These are phyloP conservation scores for Andrena chrysosceles DNA, from an alignment of 2,888 invertebrate genomes.

Conservation along the genomic window DNA sequence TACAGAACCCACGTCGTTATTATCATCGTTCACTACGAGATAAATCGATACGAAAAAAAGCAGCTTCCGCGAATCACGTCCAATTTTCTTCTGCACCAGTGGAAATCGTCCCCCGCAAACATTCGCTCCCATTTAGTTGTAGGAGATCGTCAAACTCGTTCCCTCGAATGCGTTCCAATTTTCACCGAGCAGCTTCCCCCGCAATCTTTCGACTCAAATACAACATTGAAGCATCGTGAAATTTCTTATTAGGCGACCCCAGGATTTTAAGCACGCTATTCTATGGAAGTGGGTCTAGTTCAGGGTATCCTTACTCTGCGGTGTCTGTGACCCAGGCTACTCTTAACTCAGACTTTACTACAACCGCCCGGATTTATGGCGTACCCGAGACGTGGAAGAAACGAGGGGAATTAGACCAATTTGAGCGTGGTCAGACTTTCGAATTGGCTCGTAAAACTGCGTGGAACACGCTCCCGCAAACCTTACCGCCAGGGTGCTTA, in stretches of 20 bases:
- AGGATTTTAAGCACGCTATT: background rate
- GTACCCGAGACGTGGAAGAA: background rate
- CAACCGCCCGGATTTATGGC: constrained; percentile 22
- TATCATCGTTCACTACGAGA: background rate
- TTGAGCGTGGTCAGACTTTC: constrained; percentile 25
- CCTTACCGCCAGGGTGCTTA: background rate
- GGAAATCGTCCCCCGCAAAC: too few species aligned
- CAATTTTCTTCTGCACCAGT: background rate
- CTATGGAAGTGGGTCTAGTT: background rate
- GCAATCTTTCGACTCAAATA: background rate
- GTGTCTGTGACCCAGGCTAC: background rate
- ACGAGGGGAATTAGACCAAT: constrained; percentile 22
- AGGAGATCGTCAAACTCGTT: too few species aligned
- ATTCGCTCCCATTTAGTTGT: too few species aligned
- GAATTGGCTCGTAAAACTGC: constrained; percentile 36
- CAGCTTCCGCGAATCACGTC: background rate
- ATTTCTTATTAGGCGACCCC: background rate
- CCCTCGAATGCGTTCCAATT: background rate
- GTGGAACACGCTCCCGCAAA: constrained; percentile 2
- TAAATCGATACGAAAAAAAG: background rate
- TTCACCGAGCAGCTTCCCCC: background rate
- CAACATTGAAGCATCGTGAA: background rate
- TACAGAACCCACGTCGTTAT: background rate
- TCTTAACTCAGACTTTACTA: constrained; percentile 25
- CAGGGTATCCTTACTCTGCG: background rate